Percentiles rank a stretch among this genome's conserved stretches.
phyloP scores from a whole-genome alignment of 2,113 vertebrate genomes.

The Beaufortia kweichowensis region DNA sequence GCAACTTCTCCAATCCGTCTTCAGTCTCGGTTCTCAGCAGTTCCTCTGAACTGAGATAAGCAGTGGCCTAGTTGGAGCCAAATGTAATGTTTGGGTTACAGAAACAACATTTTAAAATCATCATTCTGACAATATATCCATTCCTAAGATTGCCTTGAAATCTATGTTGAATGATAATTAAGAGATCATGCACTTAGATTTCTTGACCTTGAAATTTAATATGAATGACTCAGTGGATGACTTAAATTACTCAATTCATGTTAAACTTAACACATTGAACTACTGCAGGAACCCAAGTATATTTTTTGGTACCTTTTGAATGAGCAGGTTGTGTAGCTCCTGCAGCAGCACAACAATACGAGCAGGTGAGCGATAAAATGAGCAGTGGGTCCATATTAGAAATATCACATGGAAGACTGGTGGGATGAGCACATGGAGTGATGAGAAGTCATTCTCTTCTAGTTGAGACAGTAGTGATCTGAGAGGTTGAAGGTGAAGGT shows the following conservation, averaged over 20 bases:
- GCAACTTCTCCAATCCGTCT: constrained; percentile 75
- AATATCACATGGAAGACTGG: constrained; percentile 77
- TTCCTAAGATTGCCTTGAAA: not conserved
- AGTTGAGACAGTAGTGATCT: constrained; percentile 68
- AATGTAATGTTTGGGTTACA: not conserved
- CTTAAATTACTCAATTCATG: too few species aligned
- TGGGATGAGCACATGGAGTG: constrained; percentile 58
- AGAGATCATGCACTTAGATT: too few species aligned
- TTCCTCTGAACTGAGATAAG: constrained; percentile 73
- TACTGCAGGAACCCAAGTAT: not conserved
- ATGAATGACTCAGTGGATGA: too few species aligned
- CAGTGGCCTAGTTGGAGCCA: constrained; percentile 29
- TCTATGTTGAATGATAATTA: too few species aligned
- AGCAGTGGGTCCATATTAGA: constrained; percentile 79
- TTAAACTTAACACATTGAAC: too few species aligned
- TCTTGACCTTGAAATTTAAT: too few species aligned
- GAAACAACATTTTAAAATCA: not conserved
- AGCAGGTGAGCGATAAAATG: constrained; percentile 70
- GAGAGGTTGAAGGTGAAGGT: constrained; percentile 75
- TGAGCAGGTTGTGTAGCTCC: constrained; percentile 79
- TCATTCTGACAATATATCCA: not conserved
- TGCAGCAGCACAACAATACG: constrained; percentile 76
- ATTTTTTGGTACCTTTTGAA: constrained; percentile 70
- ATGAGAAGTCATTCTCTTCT: constrained; percentile 69
- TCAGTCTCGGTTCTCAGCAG: constrained; percentile 77